Percentiles rank a stretch among this genome's conserved stretches.
These are phyloP conservation scores for Sapajus apella DNA, from an alignment of 2,113 vertebrate genomes.

Conservation along the genomic window DNA sequence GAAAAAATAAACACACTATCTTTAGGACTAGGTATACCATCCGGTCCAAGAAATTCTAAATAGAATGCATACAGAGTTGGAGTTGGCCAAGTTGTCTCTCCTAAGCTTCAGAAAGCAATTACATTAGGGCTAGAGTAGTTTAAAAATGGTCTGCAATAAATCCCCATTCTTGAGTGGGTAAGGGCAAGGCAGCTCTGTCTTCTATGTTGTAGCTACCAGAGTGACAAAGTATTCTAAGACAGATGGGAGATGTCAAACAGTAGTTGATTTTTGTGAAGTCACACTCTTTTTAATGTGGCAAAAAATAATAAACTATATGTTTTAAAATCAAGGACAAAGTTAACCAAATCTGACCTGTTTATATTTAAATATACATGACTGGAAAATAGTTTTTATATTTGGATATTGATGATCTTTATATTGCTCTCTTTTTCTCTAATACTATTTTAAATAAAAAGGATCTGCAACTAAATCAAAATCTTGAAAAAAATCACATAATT, in stretches of 20 bases:
- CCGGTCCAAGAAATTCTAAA: constrained; percentile 43
- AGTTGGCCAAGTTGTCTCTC: constrained; percentile 43
- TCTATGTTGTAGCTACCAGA: not conserved
- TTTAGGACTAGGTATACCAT: not conserved
- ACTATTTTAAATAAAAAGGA: not conserved
- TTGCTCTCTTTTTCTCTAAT: not conserved
- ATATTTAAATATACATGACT: not conserved
- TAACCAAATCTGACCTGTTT: not conserved
- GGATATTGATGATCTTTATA: not conserved
- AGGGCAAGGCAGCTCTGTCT: not conserved
- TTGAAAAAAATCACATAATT: not conserved
- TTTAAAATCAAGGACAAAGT: not conserved
- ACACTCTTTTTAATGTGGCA: not conserved
- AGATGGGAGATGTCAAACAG: not conserved
- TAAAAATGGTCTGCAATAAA: constrained; percentile 60
- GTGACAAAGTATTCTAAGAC: not conserved
- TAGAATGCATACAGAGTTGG: not conserved
- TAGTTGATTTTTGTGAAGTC: not conserved
- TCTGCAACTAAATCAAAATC: not conserved
- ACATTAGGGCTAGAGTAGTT: constrained; percentile 37
- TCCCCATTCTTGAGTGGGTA: not conserved
- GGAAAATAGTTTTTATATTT: fast-evolving
- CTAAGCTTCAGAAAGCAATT: constrained; percentile 45
- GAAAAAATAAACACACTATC: constrained; percentile 74
- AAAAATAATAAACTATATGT: fast-evolving